Conservation (phyloP, 2,113 vertebrate genomes). For the Otis tarda region DNA sequence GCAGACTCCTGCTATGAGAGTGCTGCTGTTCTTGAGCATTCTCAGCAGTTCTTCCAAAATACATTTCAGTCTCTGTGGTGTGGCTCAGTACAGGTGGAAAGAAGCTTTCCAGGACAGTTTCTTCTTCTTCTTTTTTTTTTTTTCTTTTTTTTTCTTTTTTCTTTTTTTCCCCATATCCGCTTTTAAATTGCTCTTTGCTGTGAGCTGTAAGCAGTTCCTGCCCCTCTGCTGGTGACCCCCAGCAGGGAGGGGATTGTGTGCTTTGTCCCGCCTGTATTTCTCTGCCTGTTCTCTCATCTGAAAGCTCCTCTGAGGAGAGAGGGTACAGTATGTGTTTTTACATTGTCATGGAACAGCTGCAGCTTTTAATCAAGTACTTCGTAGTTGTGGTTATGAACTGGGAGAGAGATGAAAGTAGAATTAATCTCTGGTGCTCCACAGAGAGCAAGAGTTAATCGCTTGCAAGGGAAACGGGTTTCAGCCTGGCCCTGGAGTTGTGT, state of each 20-base stretch:
- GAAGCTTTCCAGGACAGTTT: neutral
- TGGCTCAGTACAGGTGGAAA: neutral
- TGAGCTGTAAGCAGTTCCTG: neutral
- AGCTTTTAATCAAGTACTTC: neutral
- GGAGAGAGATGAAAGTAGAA: neutral
- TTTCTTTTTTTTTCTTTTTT: neutral
- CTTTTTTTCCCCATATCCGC: neutral
- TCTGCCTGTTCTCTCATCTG: neutral
- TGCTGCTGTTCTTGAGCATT: neutral
- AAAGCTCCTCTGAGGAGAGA: neutral
- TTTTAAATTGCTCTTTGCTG: neutral
- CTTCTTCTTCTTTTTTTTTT: neutral
- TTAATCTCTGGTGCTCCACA: neutral
- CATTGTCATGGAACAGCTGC: neutral
- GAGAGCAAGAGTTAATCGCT: neutral
- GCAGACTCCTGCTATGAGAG: rapidly evolving
- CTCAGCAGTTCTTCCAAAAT: neutral
- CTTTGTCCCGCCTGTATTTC: neutral
- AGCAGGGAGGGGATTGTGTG: neutral
- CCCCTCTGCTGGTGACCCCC: neutral
- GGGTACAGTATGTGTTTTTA: neutral
- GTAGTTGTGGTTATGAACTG: neutral
- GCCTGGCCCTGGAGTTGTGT: neutral
- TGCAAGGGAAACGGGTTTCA: neutral
- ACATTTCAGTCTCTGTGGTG: neutral